Percentiles rank a stretch among this genome's conserved stretches.
These are phyloP conservation scores for Sylvia atricapilla DNA, from an alignment of 2,113 vertebrate genomes.

Conservation along the genomic window DNA sequence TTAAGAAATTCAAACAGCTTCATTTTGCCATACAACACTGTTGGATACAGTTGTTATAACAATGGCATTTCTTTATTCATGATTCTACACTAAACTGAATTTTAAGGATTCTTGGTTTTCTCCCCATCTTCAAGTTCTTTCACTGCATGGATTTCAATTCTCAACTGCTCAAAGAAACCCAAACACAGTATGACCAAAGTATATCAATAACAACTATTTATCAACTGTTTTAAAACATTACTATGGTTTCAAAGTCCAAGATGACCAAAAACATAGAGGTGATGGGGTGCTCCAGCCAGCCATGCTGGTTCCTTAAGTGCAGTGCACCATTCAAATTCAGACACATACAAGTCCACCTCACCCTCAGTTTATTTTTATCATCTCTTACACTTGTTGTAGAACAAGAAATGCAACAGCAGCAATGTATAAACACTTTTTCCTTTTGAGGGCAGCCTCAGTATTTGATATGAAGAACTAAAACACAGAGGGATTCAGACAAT, in stretches of 20 bases:
- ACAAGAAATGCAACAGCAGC: not conserved
- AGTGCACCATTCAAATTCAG: accelerated
- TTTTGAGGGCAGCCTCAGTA: not conserved
- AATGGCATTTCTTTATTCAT: not conserved
- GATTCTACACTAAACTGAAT: not conserved
- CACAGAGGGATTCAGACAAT: not conserved
- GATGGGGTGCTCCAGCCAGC: not conserved
- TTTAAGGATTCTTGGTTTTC: not conserved
- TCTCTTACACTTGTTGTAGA: not conserved
- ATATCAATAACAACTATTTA: not conserved
- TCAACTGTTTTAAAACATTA: not conserved
- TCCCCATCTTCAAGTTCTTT: not conserved
- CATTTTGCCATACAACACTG: not conserved
- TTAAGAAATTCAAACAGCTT: not conserved
- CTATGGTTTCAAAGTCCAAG: not conserved
- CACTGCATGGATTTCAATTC: not conserved
- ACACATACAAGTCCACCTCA: not conserved
- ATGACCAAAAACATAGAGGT: not conserved
- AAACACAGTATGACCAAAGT: not conserved
- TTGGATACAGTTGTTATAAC: not conserved
- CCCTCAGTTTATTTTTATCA: not conserved
- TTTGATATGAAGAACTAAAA: not conserved
- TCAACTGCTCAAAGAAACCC: not conserved
- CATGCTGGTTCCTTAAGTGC: not conserved
- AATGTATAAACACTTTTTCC: not conserved